Evolutionary conservation across 1,140 invertebrate species (phyloP).

Genomic region (Tetranychus cinnabarinus): DNA sequence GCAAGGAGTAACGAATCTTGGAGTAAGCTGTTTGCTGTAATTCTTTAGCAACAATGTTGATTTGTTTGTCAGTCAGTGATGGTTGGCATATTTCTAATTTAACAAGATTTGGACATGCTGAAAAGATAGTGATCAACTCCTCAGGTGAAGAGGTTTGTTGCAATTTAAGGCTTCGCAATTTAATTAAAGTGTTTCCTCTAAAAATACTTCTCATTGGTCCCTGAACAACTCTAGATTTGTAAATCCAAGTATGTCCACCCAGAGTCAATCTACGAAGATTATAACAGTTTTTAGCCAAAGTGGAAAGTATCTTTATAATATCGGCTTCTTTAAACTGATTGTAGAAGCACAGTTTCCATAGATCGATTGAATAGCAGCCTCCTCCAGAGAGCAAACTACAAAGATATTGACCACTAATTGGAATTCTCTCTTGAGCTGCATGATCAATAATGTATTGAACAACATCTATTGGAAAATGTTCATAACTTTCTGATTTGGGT

Average conservation of each 20-base stretch:
- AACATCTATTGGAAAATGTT: slow-evolving; percentile 5
- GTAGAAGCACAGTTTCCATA: slow-evolving; percentile 9
- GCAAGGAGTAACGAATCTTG: background rate
- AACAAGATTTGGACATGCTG: slow-evolving; percentile 8
- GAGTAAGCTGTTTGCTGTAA: background rate
- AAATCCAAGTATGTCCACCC: slow-evolving; percentile 9
- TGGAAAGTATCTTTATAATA: slow-evolving; percentile 5
- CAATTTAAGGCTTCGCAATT: slow-evolving; percentile 8
- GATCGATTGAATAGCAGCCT: slow-evolving; percentile 11
- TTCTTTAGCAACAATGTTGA: background rate
- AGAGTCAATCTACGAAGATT: slow-evolving; percentile 7
- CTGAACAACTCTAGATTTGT: background rate
- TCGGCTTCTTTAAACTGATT: slow-evolving; percentile 10
- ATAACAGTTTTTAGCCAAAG: slow-evolving; percentile 1
- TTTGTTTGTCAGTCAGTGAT: slow-evolving; percentile 10
- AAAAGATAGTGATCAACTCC: slow-evolving; percentile 6
- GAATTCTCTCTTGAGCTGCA: slow-evolving; percentile 9
- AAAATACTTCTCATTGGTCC: slow-evolving; percentile 10
- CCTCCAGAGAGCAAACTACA: slow-evolving; percentile 8
- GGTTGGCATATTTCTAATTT: slow-evolving; percentile 12
- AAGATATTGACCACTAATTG: slow-evolving; percentile 7
- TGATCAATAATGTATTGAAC: slow-evolving; percentile 13
- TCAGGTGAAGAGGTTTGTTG: slow-evolving; percentile 8
- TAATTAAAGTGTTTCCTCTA: slow-evolving; percentile 1
- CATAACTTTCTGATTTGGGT: background rate